phyloP scores from a whole-genome alignment of 2,888 invertebrate species.

The Aporophyla nigra region DNA sequence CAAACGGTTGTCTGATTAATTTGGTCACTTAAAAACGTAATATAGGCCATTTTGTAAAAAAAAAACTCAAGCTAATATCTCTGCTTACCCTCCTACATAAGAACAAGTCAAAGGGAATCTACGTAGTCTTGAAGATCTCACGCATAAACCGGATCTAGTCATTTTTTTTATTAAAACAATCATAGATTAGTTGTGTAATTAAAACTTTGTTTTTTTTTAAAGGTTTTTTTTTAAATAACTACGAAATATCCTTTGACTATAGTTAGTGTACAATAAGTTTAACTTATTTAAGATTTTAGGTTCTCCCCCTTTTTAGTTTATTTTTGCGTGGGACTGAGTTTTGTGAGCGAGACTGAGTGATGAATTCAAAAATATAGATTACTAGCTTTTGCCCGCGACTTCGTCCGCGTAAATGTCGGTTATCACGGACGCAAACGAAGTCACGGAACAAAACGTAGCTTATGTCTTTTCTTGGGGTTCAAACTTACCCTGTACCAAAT shows the following conservation, averaged over 20 bases:
- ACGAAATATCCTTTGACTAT: slow-evolving; percentile 65
- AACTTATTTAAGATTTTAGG: slow-evolving; percentile 57
- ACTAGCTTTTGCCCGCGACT: too few species aligned
- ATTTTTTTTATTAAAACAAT: slow-evolving; percentile 72
- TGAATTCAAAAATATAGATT: neutral
- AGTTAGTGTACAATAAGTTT: slow-evolving; percentile 59
- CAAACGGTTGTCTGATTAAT: neutral
- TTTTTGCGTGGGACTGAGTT: slow-evolving; percentile 36
- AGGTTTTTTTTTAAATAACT: slow-evolving; percentile 61
- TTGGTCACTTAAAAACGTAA: neutral
- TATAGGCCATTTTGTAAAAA: neutral
- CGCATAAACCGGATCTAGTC: slow-evolving; percentile 72
- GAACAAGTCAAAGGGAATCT: slow-evolving; percentile 56
- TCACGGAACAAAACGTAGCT: too few species aligned
- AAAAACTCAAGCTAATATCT: slow-evolving; percentile 2
- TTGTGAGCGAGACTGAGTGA: slow-evolving; percentile 9
- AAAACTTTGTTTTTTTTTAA: slow-evolving; percentile 59
- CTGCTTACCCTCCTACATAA: slow-evolving; percentile 14
- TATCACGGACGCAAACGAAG: too few species aligned
- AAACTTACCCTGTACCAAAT: too few species aligned
- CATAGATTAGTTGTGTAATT: slow-evolving; percentile 64
- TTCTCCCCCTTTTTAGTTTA: slow-evolving; percentile 33
- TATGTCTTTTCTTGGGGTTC: too few species aligned
- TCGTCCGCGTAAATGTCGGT: too few species aligned
- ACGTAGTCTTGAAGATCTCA: slow-evolving; percentile 73